Evolutionary conservation across 2,888 invertebrate genomes (phyloP).

Genomic region (Netelia melanura): DNA sequence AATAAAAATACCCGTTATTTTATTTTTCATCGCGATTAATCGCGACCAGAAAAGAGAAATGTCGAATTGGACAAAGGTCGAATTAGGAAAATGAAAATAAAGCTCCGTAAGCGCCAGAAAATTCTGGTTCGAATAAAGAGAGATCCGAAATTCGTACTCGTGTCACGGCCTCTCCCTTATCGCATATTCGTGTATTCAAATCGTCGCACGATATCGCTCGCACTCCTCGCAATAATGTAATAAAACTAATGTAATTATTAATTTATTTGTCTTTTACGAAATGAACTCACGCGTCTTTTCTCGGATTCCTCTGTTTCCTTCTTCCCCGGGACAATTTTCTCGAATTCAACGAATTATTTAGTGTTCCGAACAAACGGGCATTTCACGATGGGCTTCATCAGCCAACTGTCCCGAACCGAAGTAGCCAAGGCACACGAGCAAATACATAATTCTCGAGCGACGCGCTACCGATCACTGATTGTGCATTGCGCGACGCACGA

Average conservation of each 20-base stretch:
- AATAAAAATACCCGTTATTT: too few relatives aligned
- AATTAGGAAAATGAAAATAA: background rate
- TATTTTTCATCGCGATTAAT: too few relatives aligned
- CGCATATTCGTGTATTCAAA: background rate
- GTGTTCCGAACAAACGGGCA: slow-evolving; percentile 42
- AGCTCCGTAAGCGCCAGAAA: background rate
- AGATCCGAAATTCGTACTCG: slow-evolving; percentile 2
- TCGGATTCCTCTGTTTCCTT: background rate
- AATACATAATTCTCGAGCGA: slow-evolving; percentile 52
- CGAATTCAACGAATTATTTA: slow-evolving; percentile 26
- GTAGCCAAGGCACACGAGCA: slow-evolving; percentile 38
- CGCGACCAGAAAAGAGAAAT: too few relatives aligned
- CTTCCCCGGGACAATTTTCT: slow-evolving; percentile 15
- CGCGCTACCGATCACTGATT: slow-evolving; percentile 63
- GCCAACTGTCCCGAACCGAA: slow-evolving; percentile 56
- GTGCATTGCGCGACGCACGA: slow-evolving; percentile 46
- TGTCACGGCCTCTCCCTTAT: slow-evolving; percentile 22
- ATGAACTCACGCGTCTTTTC: slow-evolving; percentile 23
- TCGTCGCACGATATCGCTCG: background rate
- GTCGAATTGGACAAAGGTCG: background rate
- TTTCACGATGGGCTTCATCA: slow-evolving; percentile 63
- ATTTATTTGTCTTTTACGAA: background rate
- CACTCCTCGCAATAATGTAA: background rate
- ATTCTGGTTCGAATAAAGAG: background rate
- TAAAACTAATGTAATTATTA: background rate